Conservation (phyloP, 2,888 invertebrate species). For the Hirtodrosophila trivittata region DNA sequence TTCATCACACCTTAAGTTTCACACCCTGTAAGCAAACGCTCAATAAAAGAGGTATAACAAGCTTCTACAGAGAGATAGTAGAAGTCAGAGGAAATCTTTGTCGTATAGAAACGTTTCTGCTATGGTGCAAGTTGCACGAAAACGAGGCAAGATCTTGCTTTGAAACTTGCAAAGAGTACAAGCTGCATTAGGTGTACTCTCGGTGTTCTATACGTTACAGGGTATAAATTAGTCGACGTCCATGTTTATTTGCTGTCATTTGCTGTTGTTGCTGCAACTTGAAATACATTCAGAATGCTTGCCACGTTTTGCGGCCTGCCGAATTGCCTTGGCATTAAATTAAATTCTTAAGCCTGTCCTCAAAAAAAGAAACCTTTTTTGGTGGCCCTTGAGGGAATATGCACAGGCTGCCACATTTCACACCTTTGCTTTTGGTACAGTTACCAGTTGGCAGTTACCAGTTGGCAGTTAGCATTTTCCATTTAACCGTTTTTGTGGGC, state of each 20-base stretch:
- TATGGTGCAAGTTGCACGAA: too few species aligned
- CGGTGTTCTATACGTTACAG: too few species aligned
- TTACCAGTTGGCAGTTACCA: conserved; percentile 15
- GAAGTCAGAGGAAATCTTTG: too few species aligned
- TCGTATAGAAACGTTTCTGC: too few species aligned
- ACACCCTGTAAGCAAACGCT: conserved; percentile 26
- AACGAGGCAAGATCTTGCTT: too few species aligned
- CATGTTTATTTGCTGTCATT: not conserved
- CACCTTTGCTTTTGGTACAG: conserved; percentile 54
- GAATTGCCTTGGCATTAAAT: conserved; percentile 70
- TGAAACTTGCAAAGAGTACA: too few species aligned
- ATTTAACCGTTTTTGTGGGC: not conserved
- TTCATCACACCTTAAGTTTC: conserved; percentile 70
- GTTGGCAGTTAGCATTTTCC: too few species aligned
- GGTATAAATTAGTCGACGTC: not conserved
- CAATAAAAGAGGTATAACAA: too few species aligned
- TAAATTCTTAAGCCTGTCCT: conserved; percentile 56
- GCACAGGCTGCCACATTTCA: conserved; percentile 63
- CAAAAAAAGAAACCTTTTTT: conserved; percentile 20
- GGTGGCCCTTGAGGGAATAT: conserved; percentile 61
- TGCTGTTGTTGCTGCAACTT: conserved; percentile 11
- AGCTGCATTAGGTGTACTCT: too few species aligned
- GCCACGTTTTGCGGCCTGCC: conserved; percentile 62
- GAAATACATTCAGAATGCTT: conserved; percentile 66
- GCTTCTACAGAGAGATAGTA: too few species aligned